These are phyloP conservation scores for Polydrusus pterygomalis DNA, from an alignment of 2,888 invertebrate genomes.

Conservation along the genomic window DNA sequence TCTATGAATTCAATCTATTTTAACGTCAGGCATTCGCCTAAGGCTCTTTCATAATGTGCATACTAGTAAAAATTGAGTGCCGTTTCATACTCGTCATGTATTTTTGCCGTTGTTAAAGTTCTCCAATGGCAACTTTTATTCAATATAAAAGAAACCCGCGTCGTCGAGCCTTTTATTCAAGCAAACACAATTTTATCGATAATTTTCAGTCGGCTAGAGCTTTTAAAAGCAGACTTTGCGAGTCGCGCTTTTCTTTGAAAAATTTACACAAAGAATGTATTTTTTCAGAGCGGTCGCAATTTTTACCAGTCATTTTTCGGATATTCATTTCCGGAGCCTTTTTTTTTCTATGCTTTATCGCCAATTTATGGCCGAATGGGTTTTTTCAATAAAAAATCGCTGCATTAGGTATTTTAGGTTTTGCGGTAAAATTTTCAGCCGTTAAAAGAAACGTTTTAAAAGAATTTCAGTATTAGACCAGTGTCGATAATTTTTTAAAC, in stretches of 20 bases:
- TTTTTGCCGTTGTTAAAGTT: not conserved
- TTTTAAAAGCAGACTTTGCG: conserved; percentile 13
- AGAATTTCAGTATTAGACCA: not conserved
- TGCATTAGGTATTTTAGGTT: not conserved
- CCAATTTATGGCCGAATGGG: conserved; percentile 37
- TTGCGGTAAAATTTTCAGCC: not conserved
- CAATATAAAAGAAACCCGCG: conserved; percentile 1
- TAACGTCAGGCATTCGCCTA: too few species aligned
- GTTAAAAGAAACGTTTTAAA: not conserved
- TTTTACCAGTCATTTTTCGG: conserved; percentile 30
- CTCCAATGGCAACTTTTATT: not conserved
- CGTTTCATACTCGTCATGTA: not conserved
- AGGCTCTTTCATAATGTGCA: too few species aligned
- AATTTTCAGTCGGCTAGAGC: conserved; percentile 10
- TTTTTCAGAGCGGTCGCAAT: conserved; percentile 11
- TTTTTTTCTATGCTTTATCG: conserved; percentile 39
- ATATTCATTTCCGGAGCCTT: conserved; percentile 43
- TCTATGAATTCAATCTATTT: too few species aligned
- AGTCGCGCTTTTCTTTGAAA: not conserved
- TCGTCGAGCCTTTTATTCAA: not conserved
- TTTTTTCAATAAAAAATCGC: conserved; percentile 36
- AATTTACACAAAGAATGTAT: conserved; percentile 6
- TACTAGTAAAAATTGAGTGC: too few species aligned
- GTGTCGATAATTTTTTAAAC: too few species aligned
- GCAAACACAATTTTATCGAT: conserved; percentile 23